phyloP scores from a whole-genome alignment of 1,140 invertebrate species.

The Bombus sylvicola region DNA sequence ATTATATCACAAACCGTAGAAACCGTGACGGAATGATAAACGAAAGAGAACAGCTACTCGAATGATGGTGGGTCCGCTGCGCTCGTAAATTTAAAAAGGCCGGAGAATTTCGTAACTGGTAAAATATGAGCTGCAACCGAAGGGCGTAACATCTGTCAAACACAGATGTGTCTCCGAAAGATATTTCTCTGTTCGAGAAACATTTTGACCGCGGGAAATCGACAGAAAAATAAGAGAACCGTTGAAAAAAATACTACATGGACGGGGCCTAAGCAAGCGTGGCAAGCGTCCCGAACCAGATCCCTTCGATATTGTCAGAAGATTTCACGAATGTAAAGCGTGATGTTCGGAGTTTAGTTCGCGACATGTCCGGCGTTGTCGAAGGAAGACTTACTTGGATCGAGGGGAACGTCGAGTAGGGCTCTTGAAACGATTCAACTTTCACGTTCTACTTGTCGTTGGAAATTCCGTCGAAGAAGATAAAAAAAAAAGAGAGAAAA shows the following conservation, averaged over 20 bases:
- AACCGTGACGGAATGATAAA: neutral
- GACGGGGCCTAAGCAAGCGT: neutral
- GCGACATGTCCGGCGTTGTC: conserved; percentile 15
- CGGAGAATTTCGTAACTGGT: neutral
- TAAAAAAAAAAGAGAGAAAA: too few species aligned
- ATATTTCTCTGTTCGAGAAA: too few species aligned
- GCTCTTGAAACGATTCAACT: conserved; percentile 20
- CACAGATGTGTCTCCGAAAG: neutral
- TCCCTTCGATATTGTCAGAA: neutral
- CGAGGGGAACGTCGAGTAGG: neutral
- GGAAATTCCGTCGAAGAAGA: neutral
- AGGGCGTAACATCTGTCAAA: conserved; percentile 20
- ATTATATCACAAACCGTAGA: neutral
- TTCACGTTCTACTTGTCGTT: neutral
- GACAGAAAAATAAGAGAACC: neutral
- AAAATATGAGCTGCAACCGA: neutral
- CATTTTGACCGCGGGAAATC: neutral
- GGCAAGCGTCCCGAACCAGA: neutral
- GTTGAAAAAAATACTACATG: neutral
- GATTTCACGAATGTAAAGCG: neutral
- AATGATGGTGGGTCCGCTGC: fast-evolving
- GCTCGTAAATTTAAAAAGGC: neutral
- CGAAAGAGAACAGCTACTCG: neutral
- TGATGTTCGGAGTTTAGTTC: neutral
- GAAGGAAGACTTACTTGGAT: conserved; percentile 14